Evolutionary conservation across 2,888 invertebrate species (phyloP).

Genomic region (Thera obeliscata): DNA sequence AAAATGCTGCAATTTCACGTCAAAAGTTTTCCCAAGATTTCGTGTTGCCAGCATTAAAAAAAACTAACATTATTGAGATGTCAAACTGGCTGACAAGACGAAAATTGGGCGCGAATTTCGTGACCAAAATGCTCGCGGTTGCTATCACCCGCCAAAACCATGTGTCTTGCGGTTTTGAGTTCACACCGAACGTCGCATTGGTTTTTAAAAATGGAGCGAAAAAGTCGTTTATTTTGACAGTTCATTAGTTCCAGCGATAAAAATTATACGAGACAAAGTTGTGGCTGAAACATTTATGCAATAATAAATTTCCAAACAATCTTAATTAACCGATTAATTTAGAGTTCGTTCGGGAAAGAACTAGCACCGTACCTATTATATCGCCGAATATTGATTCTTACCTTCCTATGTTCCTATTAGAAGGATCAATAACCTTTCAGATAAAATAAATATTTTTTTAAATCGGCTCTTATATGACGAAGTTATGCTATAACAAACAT

Average conservation of each 20-base stretch:
- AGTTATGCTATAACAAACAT: no score
- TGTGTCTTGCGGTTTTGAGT: constrained; percentile 63
- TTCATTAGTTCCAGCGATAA: constrained; percentile 33
- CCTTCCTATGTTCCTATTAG: no score
- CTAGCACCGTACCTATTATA: no score
- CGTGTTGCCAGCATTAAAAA: constrained; percentile 52
- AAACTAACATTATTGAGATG: constrained; percentile 64
- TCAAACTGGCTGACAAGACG: constrained; percentile 71
- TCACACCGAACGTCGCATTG: constrained; percentile 65
- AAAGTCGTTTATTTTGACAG: constrained; percentile 43
- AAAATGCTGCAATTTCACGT: constrained; percentile 42
- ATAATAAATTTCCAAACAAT: no score
- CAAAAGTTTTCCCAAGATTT: constrained; percentile 50
- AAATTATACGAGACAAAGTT: constrained; percentile 1
- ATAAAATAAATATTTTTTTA: no score
- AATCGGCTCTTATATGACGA: no score
- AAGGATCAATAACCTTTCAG: no score
- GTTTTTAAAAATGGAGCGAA: constrained; percentile 57
- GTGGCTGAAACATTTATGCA: not conserved
- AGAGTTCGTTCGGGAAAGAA: no score
- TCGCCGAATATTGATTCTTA: no score
- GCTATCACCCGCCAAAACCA: constrained; percentile 71
- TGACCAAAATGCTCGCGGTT: constrained; percentile 60
- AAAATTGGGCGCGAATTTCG: constrained; percentile 79
- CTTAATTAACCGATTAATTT: no score